Evolutionary conservation across 2,888 invertebrate genomes (phyloP).

Genomic region (Diarsia brunnea): DNA sequence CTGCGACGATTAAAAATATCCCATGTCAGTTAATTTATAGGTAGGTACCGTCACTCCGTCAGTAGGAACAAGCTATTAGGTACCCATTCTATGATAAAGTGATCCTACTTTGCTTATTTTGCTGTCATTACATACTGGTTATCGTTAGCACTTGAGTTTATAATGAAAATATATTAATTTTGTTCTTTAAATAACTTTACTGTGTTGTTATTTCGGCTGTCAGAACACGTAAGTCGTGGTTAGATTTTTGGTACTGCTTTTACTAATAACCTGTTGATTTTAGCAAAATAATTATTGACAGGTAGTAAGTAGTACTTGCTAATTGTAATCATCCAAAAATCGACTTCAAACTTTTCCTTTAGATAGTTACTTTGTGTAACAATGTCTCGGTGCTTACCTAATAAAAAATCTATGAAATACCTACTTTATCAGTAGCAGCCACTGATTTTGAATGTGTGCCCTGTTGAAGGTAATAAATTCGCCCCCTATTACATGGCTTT

Average conservation of each 20-base stretch:
- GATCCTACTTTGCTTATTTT: constrained; percentile 1
- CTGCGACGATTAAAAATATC: not conserved
- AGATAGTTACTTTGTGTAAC: too few species aligned
- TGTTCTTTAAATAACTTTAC: constrained; percentile 36
- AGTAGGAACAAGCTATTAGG: too few species aligned
- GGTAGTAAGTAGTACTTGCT: too few species aligned
- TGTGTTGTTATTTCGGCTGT: constrained; percentile 2
- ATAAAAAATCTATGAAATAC: too few species aligned
- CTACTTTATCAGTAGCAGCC: too few species aligned
- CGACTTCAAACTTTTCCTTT: too few species aligned
- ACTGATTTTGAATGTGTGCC: too few species aligned
- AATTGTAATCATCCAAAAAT: too few species aligned
- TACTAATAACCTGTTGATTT: not conserved
- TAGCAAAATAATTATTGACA: not conserved
- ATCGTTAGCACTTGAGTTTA: constrained; percentile 28
- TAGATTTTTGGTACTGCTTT: not conserved
- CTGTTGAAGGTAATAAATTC: too few species aligned
- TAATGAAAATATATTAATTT: constrained; percentile 36
- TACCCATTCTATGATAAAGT: not conserved
- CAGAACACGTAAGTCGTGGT: not conserved
- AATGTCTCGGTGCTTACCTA: too few species aligned
- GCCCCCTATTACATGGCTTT: too few species aligned
- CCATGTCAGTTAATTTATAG: not conserved
- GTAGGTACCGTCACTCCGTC: not conserved
- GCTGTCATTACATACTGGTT: constrained; percentile 29